Base-by-base conservation (phyloP, 2,797 vertebrate species). In the Carduelis carduelis region DNA sequence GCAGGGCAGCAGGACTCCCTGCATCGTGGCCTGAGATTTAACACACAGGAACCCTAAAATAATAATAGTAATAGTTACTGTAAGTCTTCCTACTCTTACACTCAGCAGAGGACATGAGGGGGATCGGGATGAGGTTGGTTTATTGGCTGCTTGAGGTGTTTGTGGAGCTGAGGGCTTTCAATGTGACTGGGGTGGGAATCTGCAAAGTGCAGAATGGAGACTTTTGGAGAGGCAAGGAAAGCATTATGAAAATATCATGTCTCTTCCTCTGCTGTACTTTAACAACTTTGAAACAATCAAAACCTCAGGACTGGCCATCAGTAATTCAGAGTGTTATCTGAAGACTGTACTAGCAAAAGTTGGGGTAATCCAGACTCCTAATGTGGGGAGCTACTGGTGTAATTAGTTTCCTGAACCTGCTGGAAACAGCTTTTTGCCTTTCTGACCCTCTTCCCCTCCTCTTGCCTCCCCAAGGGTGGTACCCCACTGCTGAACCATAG, bases 401-500 rank as follows among this genome's bases (percentile, higher is more conserved):
- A 11, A 10, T 24, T 1, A 1, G 1, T 68, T 81, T 68, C 24
- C 49, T 22, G 34, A 71, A 83, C 28, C 24, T 2, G 2, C 34
- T 77, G 41, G 49, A 68, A 90, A 27, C 7, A 32, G 4, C 39
- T 64, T 0, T 74, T 57, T 86, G 23, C 11, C 20, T 15, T 80
- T 32, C 34, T 59, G 39, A 49, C 35, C 28, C 15, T 72, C 64
- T n/a, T 87, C 6, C 18, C 39, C 11, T 46, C 39, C 75, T 83
- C 1, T 0, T 8, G 13, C 5, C 21, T 28, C 32, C 18, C 14
- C 12, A 6, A 1, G 0, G 19, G 46, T 21, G 21, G 22, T 57
- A 27, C 28, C 4, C 14, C 14, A 26, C 21, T 3, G 0, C 19
- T 46, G 43, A 39, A 27, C 26, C 3, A 0, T 4, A 0, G 1